Evolutionary conservation across 2,797 vertebrate genomes (phyloP).

Genomic region (Gobio occitaniae): DNA sequence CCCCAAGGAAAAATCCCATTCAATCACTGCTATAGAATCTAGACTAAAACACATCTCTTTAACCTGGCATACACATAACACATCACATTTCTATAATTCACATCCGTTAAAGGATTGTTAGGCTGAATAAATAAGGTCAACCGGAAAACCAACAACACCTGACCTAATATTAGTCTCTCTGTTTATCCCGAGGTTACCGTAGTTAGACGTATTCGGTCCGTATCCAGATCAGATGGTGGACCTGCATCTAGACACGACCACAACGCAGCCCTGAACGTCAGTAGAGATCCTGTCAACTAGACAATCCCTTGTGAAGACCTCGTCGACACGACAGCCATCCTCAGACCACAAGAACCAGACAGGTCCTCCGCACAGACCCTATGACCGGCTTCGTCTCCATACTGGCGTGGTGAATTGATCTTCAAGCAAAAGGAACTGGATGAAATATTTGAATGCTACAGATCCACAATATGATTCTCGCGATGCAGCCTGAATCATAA

Average conservation of each 20-base stretch:
- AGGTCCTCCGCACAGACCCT: neutral
- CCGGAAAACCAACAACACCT: neutral
- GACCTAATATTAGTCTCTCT: neutral
- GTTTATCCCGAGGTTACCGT: slow-evolving; percentile 5
- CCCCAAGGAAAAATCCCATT: neutral
- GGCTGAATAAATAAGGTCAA: neutral
- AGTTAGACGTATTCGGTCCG: neutral
- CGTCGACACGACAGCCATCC: neutral
- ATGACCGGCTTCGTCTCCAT: neutral
- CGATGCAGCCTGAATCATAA: too few relatives aligned
- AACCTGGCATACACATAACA: neutral
- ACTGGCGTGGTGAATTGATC: neutral
- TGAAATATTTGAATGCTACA: neutral
- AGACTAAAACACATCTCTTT: too few relatives aligned
- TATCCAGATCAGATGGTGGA: slow-evolving; percentile 1
- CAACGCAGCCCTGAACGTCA: neutral
- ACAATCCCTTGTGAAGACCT: neutral
- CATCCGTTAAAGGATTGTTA: neutral
- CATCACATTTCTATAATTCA: neutral
- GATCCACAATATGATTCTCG: neutral
- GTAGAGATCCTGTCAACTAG: too few relatives aligned
- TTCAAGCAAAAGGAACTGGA: neutral
- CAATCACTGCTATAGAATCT: neutral
- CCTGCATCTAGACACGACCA: slow-evolving; percentile 6
- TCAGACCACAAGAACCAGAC: neutral